Conservation (phyloP, 2,113 vertebrate genomes). For the Chaetorhynchus papuensis region DNA sequence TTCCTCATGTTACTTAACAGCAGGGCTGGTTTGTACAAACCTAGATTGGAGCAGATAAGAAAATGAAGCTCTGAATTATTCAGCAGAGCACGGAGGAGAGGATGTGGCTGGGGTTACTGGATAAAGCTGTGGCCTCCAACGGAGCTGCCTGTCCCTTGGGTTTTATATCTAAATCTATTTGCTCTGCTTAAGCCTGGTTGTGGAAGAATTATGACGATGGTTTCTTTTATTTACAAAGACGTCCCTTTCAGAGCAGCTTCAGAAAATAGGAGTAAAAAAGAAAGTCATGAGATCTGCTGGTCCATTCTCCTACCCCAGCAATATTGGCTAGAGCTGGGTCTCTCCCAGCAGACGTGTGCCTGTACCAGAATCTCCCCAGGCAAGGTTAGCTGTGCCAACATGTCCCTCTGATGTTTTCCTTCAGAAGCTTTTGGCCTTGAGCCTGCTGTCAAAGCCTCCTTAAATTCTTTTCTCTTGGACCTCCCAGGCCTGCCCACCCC, state of each 20-base stretch:
- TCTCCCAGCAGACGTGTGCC: neutral
- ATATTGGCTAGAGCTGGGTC: neutral
- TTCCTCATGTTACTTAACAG: constrained; percentile 33
- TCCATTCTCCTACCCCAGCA: neutral
- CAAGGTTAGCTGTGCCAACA: neutral
- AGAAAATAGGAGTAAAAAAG: neutral
- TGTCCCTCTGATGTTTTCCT: neutral
- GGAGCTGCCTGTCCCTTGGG: neutral
- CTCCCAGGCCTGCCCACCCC: neutral
- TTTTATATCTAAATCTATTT: constrained; percentile 32
- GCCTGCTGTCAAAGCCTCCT: accelerated
- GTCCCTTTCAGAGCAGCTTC: neutral
- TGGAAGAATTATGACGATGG: neutral
- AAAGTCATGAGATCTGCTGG: neutral
- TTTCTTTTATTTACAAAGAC: neutral
- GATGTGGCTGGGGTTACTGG: neutral
- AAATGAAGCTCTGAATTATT: constrained; percentile 57
- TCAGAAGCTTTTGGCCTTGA: neutral
- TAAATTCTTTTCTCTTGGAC: neutral
- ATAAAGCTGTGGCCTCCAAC: neutral
- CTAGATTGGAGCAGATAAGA: constrained; percentile 50
- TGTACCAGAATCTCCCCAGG: neutral
- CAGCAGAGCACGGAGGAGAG: neutral
- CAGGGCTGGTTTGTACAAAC: constrained; percentile 35
- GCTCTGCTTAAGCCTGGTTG: neutral